These are phyloP conservation scores for Noctuana brunneofusca DNA, from an alignment of 2,888 invertebrate species.

Conservation along the genomic window DNA sequence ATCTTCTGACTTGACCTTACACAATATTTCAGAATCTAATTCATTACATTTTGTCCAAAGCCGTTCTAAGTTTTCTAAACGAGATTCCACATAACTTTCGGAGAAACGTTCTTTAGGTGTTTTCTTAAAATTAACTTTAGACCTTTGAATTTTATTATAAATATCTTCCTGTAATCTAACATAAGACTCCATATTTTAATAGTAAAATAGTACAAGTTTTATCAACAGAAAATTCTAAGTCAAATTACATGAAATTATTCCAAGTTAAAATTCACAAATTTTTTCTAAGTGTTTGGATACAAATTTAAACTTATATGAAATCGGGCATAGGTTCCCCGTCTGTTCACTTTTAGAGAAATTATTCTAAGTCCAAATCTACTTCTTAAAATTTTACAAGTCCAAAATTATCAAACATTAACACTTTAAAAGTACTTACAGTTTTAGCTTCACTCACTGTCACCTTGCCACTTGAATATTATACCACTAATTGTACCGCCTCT, in stretches of 20 bases:
- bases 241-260: background rate
- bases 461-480: background rate
- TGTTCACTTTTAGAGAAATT: background rate
- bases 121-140: conserved; percentile 14
- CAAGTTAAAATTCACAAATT: background rate
- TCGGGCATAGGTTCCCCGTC: background rate
- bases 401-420: too few species aligned
- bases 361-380: background rate
- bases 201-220: too few species aligned
- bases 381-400: background rate
- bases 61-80: conserved; percentile 7
- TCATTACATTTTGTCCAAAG: background rate
- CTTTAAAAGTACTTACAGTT: background rate
- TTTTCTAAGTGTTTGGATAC: background rate
- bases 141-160: background rate
- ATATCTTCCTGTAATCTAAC: background rate
- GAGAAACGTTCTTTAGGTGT: conserved; percentile 17
- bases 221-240: too few species aligned
- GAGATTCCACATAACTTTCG: conserved; percentile 1
- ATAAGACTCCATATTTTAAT: background rate
- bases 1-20: too few species aligned
- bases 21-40: background rate
- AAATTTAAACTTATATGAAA: background rate
- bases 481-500: background rate
- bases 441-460: background rate